Conservation (phyloP, 2,113 vertebrate genomes). For the Tonatia bakeri region DNA sequence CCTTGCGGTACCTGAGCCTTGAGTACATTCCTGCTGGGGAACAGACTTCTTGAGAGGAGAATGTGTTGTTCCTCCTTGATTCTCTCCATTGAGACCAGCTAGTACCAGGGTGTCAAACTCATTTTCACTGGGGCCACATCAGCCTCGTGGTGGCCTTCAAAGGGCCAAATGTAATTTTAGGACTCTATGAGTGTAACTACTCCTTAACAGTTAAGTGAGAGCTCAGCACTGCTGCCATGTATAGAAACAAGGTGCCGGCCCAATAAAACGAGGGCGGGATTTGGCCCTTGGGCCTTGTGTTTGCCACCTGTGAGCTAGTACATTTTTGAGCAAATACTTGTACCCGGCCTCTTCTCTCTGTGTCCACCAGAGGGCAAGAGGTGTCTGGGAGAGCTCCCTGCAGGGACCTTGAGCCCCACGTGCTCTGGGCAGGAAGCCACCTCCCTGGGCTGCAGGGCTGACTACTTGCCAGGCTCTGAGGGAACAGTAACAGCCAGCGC, state of each 20-base stretch:
- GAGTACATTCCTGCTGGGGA: not conserved
- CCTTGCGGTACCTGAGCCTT: not conserved
- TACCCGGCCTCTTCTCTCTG: not conserved
- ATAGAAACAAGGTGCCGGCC: too few species aligned
- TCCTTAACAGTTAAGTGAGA: too few species aligned
- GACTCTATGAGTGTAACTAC: too few species aligned
- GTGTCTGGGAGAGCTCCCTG: not conserved
- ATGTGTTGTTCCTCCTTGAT: too few species aligned
- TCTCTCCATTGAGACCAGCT: not conserved
- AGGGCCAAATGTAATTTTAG: too few species aligned
- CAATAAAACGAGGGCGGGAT: too few species aligned
- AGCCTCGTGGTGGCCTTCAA: too few species aligned
- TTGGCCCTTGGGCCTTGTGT: too few species aligned
- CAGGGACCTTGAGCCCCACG: not conserved
- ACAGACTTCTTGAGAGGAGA: not conserved
- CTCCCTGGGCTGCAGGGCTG: not conserved
- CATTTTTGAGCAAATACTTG: not conserved
- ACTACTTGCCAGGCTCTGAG: not conserved
- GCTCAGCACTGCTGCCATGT: too few species aligned
- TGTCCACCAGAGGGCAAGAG: constrained; percentile 33
- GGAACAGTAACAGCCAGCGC: not conserved
- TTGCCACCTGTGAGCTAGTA: too few species aligned
- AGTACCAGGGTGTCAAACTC: too few species aligned
- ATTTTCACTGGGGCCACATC: too few species aligned
- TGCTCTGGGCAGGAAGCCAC: not conserved